Base-by-base conservation (phyloP, 2,113 vertebrate genomes). In the Saguinus midas region DNA sequence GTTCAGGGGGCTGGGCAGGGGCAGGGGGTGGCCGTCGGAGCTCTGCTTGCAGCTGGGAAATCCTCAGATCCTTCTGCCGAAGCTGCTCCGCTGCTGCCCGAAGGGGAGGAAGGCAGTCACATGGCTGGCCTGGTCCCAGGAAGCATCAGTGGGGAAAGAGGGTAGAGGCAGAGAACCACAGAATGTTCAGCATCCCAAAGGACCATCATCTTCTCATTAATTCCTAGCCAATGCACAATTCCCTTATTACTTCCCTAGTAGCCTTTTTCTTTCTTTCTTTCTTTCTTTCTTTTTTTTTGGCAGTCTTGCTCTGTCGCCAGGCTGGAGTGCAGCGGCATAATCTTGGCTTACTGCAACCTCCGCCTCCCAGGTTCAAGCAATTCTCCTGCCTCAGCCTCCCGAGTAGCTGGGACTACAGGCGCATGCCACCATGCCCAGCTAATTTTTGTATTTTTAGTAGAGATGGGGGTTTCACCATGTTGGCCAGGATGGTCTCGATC, bases 61-160 rank as follows among this genome's bases (percentile, higher is more conserved):
- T 99, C 96, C 98, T 98, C 25, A 98, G 98, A 50, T 99, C 99
- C 93, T 99, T 99, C 27, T 98, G 97, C 29, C 98, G 85, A 84
- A 99, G 98, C 29, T 99, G 99, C 50, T 99, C 98, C 0, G 94
- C 96, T 1, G 97, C 97, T 4, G 98, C 95, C 57, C 97, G 94
- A 37, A 98, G 87, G 3, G 98, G 97, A 73, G 96, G 95, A 76
- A 98, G 97, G 96, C 99, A 99, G 98, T 99, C 99, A 83, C 99
- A 99, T 57, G 98, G 99, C 96, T 99, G 99, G 90, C 99, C 99
- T 99, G 97, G 95, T 89, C 75, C 50, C 83, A 57, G 61, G 87
- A 87, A 87, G 87, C 84, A 95, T 20, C 11, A 32, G 83, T 48
- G 70, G 23, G 52, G 32, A 73, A 43, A 32, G 29, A 23, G 66